Base-by-base conservation (phyloP, 1,140 invertebrate species). In the Heliothis subflexa region DNA sequence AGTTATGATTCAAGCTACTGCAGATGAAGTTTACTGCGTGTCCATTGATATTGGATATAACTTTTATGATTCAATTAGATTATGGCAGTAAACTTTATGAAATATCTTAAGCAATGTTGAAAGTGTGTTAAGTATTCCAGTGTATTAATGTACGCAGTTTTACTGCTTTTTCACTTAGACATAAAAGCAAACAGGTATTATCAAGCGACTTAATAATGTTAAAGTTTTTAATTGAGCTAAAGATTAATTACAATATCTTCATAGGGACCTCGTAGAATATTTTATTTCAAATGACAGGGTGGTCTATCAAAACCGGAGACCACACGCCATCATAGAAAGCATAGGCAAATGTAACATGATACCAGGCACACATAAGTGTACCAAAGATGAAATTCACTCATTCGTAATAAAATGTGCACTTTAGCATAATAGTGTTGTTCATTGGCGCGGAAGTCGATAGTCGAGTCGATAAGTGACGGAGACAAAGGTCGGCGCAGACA, bases 401-500 rank as follows among this genome's bases (percentile, higher is more conserved):
- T 66, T 86, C 83, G 81, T 81, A 85, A 83, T 78, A 77, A 77
- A 79, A 78, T 55, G 74, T 75, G 52, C 79, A 74, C 66, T 82
- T 81, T 79, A 78, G 55, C 21, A 55, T 45, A 84, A 88, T 88
- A 88, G 87, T 86, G 86, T 81, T 87, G 86, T 86, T 80, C 85
- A 80, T 82, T 85, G 82, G 84, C 57, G 81, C 85, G 87, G 79
- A 83, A 59, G n/a, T 64, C 83, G 85, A 89, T 88, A 81, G 82
- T 64, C 80, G 78, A 80, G 83, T 75, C 78, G 87, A 90, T 86
- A 87, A 89, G 83, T 82, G 78, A 71, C 61, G 88, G 85, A 89
- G 89, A 91, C 89, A 89, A 91, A 89, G 87, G 89, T 86, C 91
- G 86, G 86, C 72, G 78, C 79, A 72, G 79, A 90, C 89, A 91